These are phyloP conservation scores for Drosophila insularis DNA, from an alignment of 1,140 invertebrate species.

Conservation along the genomic window DNA sequence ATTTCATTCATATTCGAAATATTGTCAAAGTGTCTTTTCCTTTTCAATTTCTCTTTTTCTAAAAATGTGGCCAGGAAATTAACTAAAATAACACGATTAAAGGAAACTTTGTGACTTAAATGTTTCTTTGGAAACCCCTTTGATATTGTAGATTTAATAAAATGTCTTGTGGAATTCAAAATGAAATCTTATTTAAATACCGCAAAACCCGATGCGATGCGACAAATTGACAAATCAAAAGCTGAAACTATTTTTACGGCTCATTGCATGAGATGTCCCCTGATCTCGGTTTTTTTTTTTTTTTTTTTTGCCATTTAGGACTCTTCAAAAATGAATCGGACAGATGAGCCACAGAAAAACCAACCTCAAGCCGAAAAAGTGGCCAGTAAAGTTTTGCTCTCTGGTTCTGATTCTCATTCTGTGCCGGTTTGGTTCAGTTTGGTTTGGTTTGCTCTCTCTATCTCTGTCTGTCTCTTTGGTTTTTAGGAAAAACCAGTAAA, in stretches of 20 bases:
- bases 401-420: not conserved
- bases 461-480: not conserved
- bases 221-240: constrained; percentile 62
- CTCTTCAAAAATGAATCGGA: constrained; percentile 17
- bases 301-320: not conserved
- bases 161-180: not conserved
- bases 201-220: constrained; percentile 20
- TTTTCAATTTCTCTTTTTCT: too few species aligned
- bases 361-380: constrained; percentile 42
- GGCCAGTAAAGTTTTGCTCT: constrained; percentile 25
- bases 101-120: too few species aligned
- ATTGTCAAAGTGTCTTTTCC: too few species aligned
- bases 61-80: too few species aligned
- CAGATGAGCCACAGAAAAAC: constrained; percentile 24
- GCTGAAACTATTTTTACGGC: constrained; percentile 52
- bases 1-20: too few species aligned
- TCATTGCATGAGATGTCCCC: constrained; percentile 22
- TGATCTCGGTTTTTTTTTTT: not conserved
- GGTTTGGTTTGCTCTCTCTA: not conserved
- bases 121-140: too few species aligned
- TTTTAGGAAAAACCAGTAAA: constrained; percentile 6
- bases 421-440: not conserved
- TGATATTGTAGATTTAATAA: too few species aligned
- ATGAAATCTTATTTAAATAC: constrained; percentile 41
- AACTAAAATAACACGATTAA: too few species aligned